Conservation (phyloP, 1,140 invertebrate genomes). For the Spodoptera frugiperda region DNA sequence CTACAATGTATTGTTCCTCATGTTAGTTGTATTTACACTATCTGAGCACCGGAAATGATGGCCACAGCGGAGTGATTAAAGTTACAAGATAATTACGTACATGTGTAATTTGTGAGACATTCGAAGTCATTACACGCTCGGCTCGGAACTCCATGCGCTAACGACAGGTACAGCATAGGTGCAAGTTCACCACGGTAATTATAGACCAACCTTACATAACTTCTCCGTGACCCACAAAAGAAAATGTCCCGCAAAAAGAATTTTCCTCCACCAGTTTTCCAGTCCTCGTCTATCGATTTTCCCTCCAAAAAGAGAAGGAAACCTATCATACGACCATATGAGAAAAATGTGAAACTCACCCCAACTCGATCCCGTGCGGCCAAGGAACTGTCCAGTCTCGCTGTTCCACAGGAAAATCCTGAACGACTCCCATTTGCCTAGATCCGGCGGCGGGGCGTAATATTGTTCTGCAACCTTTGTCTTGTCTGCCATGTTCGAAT, state of each 20-base stretch:
- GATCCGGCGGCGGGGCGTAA: conserved; percentile 92
- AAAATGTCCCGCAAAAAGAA: not conserved
- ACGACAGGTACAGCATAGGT: not conserved
- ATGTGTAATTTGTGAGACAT: too few relatives aligned
- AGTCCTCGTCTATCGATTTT: conserved; percentile 27
- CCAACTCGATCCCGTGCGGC: conserved; percentile 95
- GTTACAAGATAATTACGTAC: too few relatives aligned
- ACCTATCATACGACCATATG: not conserved
- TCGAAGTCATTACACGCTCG: too few relatives aligned
- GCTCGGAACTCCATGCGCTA: not conserved
- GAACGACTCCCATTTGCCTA: conserved; percentile 94
- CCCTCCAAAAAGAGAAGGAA: conserved; percentile 41
- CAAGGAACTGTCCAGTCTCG: conserved; percentile 94
- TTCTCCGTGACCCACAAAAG: not conserved
- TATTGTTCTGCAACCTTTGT: conserved; percentile 90
- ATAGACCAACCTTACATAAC: conserved; percentile 27
- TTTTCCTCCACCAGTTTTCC: not conserved
- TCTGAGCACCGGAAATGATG: not conserved
- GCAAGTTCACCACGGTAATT: conserved; percentile 1
- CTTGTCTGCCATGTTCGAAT: conserved; percentile 90
- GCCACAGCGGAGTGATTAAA: not conserved
- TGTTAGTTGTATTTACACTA: not conserved
- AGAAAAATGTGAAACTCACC: conserved; percentile 89
- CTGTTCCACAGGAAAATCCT: conserved; percentile 95
- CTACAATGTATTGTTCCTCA: not conserved